Evolutionary conservation across 2,113 vertebrate species (phyloP).

Genomic region (Pollimyrus isidori): DNA sequence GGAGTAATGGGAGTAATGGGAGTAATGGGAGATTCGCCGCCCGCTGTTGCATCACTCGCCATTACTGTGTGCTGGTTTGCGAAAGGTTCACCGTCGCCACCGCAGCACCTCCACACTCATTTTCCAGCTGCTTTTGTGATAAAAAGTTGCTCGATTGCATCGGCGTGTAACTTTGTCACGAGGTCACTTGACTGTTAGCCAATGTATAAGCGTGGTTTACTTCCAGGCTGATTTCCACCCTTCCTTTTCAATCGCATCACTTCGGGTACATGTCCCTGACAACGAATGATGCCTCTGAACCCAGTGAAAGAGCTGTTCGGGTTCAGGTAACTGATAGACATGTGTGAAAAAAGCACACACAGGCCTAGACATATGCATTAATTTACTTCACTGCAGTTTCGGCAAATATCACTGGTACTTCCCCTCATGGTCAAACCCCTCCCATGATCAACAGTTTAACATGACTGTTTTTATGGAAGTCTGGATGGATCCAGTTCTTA

Average conservation of each 20-base stretch:
- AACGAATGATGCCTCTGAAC: neutral
- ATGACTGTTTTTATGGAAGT: conserved; percentile 19
- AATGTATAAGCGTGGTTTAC: neutral
- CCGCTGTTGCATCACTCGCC: neutral
- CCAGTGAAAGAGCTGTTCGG: neutral
- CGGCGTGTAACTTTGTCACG: neutral
- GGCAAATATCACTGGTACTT: neutral
- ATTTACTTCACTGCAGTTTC: neutral
- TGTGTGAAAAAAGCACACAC: neutral
- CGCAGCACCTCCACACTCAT: neutral
- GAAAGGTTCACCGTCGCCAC: neutral
- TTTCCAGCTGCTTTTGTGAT: neutral
- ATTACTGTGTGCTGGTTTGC: neutral
- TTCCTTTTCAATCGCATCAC: neutral
- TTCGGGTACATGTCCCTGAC: neutral
- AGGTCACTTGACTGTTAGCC: neutral
- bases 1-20: no score
- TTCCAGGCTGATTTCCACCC: neutral
- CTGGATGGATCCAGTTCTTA: conserved; percentile 24
- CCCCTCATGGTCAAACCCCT: neutral
- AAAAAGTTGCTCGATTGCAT: neutral
- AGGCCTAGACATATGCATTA: neutral
- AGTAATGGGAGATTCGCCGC: neutral
- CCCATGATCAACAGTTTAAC: conserved; percentile 14
- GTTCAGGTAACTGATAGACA: neutral